phyloP scores from a whole-genome alignment of 2,888 invertebrate species.

The Erynnis tages region DNA sequence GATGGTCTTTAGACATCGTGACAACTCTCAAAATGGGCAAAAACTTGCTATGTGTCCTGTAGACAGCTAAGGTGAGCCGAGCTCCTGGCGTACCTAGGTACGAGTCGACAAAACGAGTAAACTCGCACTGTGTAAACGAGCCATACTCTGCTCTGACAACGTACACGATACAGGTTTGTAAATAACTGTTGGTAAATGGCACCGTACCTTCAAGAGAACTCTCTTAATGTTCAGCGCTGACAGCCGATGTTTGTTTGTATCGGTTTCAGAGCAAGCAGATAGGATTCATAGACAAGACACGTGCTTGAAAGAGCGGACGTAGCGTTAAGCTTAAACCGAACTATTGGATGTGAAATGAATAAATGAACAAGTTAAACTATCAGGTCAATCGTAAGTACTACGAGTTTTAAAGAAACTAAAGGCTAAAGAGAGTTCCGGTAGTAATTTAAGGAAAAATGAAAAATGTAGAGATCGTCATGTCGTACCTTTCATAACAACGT shows the following conservation, averaged over 20 bases:
- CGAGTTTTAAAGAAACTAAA: too few species aligned
- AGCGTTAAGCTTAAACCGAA: background rate
- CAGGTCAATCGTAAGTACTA: background rate
- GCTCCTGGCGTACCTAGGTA: too few species aligned
- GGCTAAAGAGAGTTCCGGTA: too few species aligned
- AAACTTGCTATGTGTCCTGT: too few species aligned
- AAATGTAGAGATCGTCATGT: too few species aligned
- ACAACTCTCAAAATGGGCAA: too few species aligned
- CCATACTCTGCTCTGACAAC: conserved; percentile 47
- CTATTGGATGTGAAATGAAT: conserved; percentile 42
- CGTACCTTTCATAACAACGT: too few species aligned
- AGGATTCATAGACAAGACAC: conserved; percentile 45
- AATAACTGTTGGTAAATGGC: conserved; percentile 65
- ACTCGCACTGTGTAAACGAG: too few species aligned
- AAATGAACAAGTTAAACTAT: background rate
- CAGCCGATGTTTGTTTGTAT: conserved; percentile 55
- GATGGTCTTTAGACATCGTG: too few species aligned
- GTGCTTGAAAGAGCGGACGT: conserved; percentile 44
- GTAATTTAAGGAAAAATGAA: too few species aligned
- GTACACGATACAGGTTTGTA: conserved; percentile 62
- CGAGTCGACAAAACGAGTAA: too few species aligned
- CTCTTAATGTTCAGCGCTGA: conserved; percentile 56
- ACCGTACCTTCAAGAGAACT: conserved; percentile 43
- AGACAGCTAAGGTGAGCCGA: too few species aligned
- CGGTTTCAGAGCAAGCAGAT: conserved; percentile 38